Evolutionary conservation across 2,113 vertebrate species (phyloP).

Genomic region (Psettodes erumei): DNA sequence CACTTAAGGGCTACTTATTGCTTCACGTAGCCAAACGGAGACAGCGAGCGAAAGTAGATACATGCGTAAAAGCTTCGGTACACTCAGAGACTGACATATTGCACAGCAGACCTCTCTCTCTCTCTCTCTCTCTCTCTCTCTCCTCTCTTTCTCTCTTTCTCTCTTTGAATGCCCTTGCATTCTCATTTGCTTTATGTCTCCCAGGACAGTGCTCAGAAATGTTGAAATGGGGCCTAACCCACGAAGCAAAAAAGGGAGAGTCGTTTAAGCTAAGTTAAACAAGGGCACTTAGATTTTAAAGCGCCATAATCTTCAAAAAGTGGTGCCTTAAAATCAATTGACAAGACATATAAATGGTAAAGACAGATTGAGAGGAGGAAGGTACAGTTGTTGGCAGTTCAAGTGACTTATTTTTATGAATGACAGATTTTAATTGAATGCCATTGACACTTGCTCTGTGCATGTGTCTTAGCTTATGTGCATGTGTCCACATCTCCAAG

Average conservation of each 20-base stretch:
- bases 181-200: slow-evolving; percentile 80
- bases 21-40: slow-evolving; percentile 58
- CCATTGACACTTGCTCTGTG: slow-evolving; percentile 41
- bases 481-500: neutral
- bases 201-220: slow-evolving; percentile 82
- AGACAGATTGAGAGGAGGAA: slow-evolving; percentile 65
- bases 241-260: slow-evolving; percentile 76
- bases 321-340: slow-evolving; percentile 79
- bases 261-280: slow-evolving; percentile 83
- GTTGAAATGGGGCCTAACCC: slow-evolving; percentile 80
- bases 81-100: slow-evolving; percentile 59
- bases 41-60: slow-evolving; percentile 71
- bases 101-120: slow-evolving; percentile 47
- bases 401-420: slow-evolving; percentile 67
- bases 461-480: slow-evolving; percentile 9
- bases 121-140: slow-evolving; percentile 31
- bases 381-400: slow-evolving; percentile 56
- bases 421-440: slow-evolving; percentile 61
- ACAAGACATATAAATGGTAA: slow-evolving; percentile 77
- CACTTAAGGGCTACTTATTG: slow-evolving; percentile 77
- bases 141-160: slow-evolving; percentile 26
- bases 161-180: slow-evolving; percentile 72
- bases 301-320: slow-evolving; percentile 80
- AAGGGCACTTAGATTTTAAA: slow-evolving; percentile 83
- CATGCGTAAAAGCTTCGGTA: slow-evolving; percentile 61